Evolutionary conservation across 2,888 invertebrate genomes (phyloP).

Genomic region (Campaea margaritaria): DNA sequence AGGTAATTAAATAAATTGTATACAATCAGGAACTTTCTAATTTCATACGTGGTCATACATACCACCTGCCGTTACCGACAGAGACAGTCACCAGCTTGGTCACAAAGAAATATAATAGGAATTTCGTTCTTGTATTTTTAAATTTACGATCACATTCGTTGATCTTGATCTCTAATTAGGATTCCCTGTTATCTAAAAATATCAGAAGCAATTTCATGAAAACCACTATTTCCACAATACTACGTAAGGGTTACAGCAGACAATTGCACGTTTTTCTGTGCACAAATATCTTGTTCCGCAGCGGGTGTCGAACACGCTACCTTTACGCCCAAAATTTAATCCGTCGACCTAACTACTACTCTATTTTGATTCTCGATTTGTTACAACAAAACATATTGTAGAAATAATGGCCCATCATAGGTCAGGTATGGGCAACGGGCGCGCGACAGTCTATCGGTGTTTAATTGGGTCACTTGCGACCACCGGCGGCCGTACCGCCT

Average conservation of each 20-base stretch:
- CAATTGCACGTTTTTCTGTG: too few relatives aligned
- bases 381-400: constrained; percentile 13
- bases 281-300: too few relatives aligned
- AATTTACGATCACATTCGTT: too few relatives aligned
- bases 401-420: constrained; percentile 28
- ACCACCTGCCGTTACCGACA: constrained; percentile 1
- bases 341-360: neutral
- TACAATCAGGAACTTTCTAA: constrained; percentile 62
- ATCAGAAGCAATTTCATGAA: too few relatives aligned
- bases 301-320: too few relatives aligned
- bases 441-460: constrained; percentile 47
- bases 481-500: constrained; percentile 52
- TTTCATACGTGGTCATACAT: constrained; percentile 47
- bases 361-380: neutral
- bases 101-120: too few relatives aligned
- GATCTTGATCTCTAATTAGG: too few relatives aligned
- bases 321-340: too few relatives aligned
- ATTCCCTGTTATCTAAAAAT: too few relatives aligned
- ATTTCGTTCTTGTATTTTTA: too few relatives aligned
- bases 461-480: constrained; percentile 67
- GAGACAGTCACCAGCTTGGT: neutral
- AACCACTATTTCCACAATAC: too few relatives aligned
- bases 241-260: too few relatives aligned
- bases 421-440: constrained; percentile 32
- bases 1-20: constrained; percentile 50